These are phyloP conservation scores for Andinoacara biseriatus DNA, from an alignment of 2,113 vertebrate species.

Conservation along the genomic window DNA sequence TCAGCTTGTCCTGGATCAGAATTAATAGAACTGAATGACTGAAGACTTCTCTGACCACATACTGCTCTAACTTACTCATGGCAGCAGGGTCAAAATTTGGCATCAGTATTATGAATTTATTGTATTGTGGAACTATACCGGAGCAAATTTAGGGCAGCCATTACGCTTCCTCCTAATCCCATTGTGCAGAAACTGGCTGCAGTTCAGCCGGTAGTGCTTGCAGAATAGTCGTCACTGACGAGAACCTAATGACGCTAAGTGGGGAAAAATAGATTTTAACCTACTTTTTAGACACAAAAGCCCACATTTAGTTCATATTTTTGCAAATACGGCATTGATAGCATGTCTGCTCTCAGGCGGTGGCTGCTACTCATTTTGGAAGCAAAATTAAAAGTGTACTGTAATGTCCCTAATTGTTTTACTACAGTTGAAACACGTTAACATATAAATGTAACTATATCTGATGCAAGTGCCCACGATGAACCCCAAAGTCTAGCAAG, in stretches of 20 bases:
- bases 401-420: background rate
- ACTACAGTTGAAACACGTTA: background rate
- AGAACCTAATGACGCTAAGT: background rate
- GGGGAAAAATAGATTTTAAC: background rate
- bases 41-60: background rate
- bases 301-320: background rate
- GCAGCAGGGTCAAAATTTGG: background rate
- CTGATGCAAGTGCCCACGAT: background rate
- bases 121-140: background rate
- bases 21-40: background rate
- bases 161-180: too few species aligned
- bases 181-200: background rate
- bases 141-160: too few species aligned
- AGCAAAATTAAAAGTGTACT: background rate
- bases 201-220: background rate
- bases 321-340: background rate
- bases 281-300: background rate
- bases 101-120: background rate
- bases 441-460: too few species aligned
- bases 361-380: background rate
- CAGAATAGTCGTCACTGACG: background rate
- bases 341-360: fast-evolving
- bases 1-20: background rate
- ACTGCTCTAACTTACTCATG: background rate
- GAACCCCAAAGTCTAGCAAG: background rate